Base-by-base conservation (phyloP, 2,797 vertebrate genomes). In the Acrossocheilus wenchowensis region DNA sequence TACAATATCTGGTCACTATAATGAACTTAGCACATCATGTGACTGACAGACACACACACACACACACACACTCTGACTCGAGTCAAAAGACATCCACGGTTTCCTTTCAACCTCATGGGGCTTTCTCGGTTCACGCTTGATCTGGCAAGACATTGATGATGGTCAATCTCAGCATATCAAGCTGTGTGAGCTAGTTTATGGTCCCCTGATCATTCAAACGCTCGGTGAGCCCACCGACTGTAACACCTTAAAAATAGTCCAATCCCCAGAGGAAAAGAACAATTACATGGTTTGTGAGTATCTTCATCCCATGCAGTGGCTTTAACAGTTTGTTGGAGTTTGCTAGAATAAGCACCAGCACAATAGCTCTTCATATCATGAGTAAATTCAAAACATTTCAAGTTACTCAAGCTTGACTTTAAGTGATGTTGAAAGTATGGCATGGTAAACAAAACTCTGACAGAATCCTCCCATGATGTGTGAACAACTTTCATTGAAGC, bases 61-160 rank as follows among this genome's bases (percentile, higher is more conserved):
- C 26, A 26, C 26, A 26, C 26, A 26, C 26, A 26, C 50, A 15
- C 17, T 81, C 26, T 34, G 54, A 62, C 77, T 45, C 2, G 10
- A 83, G 69, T 83, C 41, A 79, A 71, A 82, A 79, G 36, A 71
- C 81, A 80, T 45, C 9, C 14, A 12, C 75, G 6, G 66, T 64
- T 11, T 69, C 41, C 43, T 69, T 71, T 79, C 26, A 21, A 23
- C 62, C 75, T 81, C 23, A 74, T 52, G 81, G 81, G 74, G 64
- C 57, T 62, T 81, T 43, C 81, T 57, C 39, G 6, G 64, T 80
- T 88, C 62, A 60, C 66, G 41, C 84, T 81, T 68, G 57, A 87
- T 85, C 68, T 83, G 50, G n/a, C 83, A 60, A 86, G 34, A 57
- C 72, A 78, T 45, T 88, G 73, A 50, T 84, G 34, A 75, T 85